These are phyloP conservation scores for Agrotis ipsilon DNA, from an alignment of 2,888 invertebrate species.

Conservation along the genomic window DNA sequence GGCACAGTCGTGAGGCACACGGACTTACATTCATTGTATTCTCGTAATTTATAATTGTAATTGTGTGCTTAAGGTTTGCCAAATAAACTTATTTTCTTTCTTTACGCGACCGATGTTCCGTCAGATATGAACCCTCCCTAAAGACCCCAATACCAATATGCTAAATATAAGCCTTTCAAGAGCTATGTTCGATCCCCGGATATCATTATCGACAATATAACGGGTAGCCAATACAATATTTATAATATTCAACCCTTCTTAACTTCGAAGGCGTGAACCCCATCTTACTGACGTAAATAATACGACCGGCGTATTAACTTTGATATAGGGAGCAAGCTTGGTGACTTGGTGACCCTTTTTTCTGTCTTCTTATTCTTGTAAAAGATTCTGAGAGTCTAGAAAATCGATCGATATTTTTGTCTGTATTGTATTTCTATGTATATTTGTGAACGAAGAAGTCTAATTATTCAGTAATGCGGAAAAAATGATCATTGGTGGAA, in stretches of 20 bases:
- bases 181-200: neutral
- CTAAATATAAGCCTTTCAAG: neutral
- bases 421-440: no score
- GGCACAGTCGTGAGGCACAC: no score
- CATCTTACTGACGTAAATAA: neutral
- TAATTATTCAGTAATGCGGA: no score
- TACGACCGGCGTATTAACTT: slow-evolving; percentile 20
- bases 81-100: no score
- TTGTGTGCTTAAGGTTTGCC: no score
- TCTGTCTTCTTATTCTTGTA: neutral
- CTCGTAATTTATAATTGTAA: no score
- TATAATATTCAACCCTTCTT: neutral
- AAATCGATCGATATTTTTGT: neutral
- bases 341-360: neutral
- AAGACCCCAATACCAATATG: neutral
- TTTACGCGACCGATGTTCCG: no score
- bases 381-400: neutral
- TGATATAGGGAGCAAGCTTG: slow-evolving; percentile 27
- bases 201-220: slow-evolving; percentile 3
- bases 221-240: neutral
- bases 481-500: no score
- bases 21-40: no score
- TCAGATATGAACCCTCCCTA: no score
- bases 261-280: slow-evolving; percentile 15
- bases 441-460: neutral